Conservation (phyloP, 2,113 vertebrate genomes). For the Poicephalus meyeri region DNA sequence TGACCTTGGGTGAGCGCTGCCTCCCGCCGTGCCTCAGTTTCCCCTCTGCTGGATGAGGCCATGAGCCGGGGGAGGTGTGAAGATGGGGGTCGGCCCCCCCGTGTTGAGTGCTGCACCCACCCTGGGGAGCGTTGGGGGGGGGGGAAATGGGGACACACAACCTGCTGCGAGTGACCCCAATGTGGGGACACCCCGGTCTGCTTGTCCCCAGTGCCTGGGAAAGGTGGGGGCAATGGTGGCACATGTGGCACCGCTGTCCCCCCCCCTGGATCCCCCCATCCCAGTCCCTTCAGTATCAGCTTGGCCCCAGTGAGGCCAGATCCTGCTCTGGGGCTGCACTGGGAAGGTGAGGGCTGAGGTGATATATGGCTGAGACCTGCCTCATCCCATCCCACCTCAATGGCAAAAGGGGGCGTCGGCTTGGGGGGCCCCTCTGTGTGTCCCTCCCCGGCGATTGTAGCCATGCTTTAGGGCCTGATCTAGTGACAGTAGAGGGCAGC, state of each 20-base stretch:
- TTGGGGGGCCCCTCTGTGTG: accelerated
- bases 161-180: background rate
- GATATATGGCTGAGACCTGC: background rate
- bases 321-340: accelerated
- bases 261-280: accelerated
- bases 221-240: background rate
- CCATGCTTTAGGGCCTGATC: background rate
- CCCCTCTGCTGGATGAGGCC: background rate
- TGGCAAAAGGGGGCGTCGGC: accelerated
- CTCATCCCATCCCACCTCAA: accelerated
- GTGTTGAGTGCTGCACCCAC: background rate
- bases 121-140: accelerated
- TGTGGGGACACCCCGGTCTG: background rate
- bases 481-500: background rate
- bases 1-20: conserved; percentile 24
- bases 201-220: background rate
- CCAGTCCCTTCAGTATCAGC: accelerated
- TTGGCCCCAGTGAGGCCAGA: background rate
- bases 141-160: background rate
- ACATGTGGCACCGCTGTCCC: accelerated
- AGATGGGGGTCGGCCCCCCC: background rate
- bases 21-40: conserved; percentile 23
- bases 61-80: background rate
- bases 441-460: accelerated
- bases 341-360: background rate